Evolutionary conservation across 2,888 invertebrate genomes (phyloP), one percentile per base, ranked within the genome.

Genomic region (Chorisops tibialis): DNA sequence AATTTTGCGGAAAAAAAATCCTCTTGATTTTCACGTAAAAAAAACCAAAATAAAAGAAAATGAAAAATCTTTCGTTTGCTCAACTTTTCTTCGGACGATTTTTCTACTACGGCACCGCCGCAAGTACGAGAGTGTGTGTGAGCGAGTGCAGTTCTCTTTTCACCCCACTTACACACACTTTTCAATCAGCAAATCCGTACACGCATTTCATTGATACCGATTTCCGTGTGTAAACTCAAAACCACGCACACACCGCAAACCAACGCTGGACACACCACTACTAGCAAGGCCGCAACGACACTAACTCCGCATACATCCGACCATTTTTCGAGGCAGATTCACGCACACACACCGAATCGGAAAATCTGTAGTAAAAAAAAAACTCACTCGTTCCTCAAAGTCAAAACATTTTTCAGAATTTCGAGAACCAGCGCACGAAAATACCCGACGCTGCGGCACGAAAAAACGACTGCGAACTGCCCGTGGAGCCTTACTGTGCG

Each of bases 331-430:
- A 43, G 21, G 18, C 16, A 21, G 4, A 47, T 12, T 35, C 48
- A 39, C 43, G 51, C 50, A 43, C 60, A 59, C 39, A 60, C 60
- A 50, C 50, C 37, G 19, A 9, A 22, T 37, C 21, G 24, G n/a
- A 14, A 45, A 58, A 58, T 21, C 30, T 30, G 22, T 30, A n/a
- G n/a, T 41, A 58, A 45, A 24, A 16, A 30, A 22, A 24, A 50
- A 50, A 50, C 18, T 50, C 35, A 43, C 45, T 35, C 21, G 30
- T 60, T 60, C 50, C 38, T 49, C 21, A 51, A 60, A 45, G 48
- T 60, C 60, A 51, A 50, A 41, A 41, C 41, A 41, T 19, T 50
- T 60, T 60, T 60, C 50, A 35, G 16, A 30, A 30, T 30, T 30
- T 24, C 24, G 7, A 30, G 30, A 7, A n/a, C n/a, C 47, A 21